phyloP scores from a whole-genome alignment of 92 coral and sea anemone species.

The Porites rus region DNA sequence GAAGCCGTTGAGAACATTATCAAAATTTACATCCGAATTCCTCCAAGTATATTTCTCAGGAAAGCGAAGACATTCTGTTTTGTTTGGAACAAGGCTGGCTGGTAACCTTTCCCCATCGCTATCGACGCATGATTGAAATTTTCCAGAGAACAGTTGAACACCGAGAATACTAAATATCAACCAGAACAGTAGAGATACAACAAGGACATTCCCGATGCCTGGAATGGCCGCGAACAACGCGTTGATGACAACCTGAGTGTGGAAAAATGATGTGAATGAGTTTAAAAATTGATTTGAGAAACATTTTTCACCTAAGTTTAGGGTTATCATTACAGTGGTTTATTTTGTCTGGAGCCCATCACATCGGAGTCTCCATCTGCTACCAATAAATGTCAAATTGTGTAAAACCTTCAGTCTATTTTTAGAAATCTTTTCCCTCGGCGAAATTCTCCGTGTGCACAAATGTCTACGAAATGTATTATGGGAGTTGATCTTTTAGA shows the following conservation, averaged over 20 bases:
- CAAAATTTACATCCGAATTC: conserved; percentile 88
- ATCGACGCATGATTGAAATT: conserved; percentile 76
- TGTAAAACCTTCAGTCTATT: too few species aligned
- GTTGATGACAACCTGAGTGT: conserved; percentile 80
- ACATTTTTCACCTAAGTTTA: conserved; percentile 6
- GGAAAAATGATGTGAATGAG: conserved; percentile 35
- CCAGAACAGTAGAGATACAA: conserved; percentile 78
- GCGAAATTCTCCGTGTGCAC: too few species aligned
- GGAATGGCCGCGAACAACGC: conserved; percentile 85
- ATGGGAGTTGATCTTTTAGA: too few species aligned
- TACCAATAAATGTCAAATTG: too few species aligned
- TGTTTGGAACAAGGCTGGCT: conserved; percentile 57
- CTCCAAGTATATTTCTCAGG: conserved; percentile 75
- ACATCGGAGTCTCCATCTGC: too few species aligned
- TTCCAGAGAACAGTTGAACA: conserved; percentile 77
- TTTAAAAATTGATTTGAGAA: conserved; percentile 34
- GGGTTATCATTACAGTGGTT: neutral
- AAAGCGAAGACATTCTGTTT: conserved; percentile 53
- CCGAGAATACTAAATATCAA: conserved; percentile 81
- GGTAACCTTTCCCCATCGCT: conserved; percentile 36
- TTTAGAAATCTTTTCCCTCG: too few species aligned
- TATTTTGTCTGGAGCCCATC: too few species aligned
- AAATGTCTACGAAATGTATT: too few species aligned
- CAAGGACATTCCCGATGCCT: conserved; percentile 79
- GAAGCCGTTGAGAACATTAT: conserved; percentile 87